Percentiles rank a stretch among this genome's conserved stretches.
phyloP scores from a whole-genome alignment of 2,113 vertebrate species.

The Ploceus nigricollis region DNA sequence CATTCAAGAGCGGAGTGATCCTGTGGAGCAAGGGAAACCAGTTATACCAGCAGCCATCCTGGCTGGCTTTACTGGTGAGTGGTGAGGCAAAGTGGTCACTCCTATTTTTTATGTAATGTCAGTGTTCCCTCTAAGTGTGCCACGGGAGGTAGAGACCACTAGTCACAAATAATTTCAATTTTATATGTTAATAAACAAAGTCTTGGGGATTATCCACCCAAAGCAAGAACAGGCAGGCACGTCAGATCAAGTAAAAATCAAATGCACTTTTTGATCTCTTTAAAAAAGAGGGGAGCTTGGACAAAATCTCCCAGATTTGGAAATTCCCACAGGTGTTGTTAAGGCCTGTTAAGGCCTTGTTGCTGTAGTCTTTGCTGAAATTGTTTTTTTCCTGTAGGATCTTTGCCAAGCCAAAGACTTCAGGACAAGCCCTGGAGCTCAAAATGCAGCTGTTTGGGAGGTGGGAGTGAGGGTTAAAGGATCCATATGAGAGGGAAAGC shows the following conservation, averaged over 20 bases:
- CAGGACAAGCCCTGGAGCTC: neutral
- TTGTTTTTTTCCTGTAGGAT: neutral
- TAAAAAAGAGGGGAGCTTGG: neutral
- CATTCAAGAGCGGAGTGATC: conserved; percentile 83
- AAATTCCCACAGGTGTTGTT: neutral
- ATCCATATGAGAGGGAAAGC: neutral
- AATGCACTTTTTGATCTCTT: neutral
- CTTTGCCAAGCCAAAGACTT: neutral
- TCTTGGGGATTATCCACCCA: neutral
- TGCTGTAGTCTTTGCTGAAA: neutral
- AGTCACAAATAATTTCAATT: accelerated
- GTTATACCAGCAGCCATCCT: conserved; percentile 88
- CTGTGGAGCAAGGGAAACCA: conserved; percentile 82
- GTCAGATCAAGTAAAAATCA: neutral
- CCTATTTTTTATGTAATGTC: neutral
- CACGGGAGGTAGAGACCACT: neutral
- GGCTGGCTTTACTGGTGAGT: conserved; percentile 87
- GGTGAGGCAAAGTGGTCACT: neutral
- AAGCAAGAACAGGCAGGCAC: neutral
- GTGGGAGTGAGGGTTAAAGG: neutral
- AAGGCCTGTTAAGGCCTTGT: neutral
- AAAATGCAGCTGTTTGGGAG: neutral
- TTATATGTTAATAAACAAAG: neutral
- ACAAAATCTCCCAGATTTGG: neutral
- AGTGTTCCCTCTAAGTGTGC: neutral